Evolutionary conservation across 2,113 vertebrate genomes (phyloP), one percentile per base, ranked within the genome.

Genomic region (Panthera leo): DNA sequence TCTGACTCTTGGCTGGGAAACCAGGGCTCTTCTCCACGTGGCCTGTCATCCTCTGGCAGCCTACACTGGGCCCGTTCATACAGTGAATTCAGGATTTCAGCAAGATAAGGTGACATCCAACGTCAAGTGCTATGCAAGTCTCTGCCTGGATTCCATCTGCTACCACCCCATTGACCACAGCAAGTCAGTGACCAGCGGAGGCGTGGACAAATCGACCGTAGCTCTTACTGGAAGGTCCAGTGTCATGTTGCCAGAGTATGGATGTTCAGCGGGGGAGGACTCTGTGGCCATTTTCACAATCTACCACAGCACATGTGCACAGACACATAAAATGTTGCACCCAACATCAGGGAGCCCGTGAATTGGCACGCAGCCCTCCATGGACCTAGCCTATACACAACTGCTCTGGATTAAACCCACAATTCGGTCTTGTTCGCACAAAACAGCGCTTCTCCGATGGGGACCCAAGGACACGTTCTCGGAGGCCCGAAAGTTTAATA

Each of bases 291-390:
- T 23, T 19, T 27, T 10, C 63, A n/a, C 55, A 4, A 31, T 2
- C 29, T 12, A 36, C 15, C 25, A 3, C 18, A 36, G 71, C 58
- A 82, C 91, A 45, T 0, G 53, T 0, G 5, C 39, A 84, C 39
- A 13, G 21, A 51, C 25, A 29, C 2, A 42, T 12, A 55, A 14
- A 51, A 29, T 3, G 31, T 10, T 5, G 10, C 2, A 8, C 3
- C 4, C 5, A 7, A 29, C 0, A 3, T 25, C 16, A 51, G 15
- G 36, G 31, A 12, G n/a, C 58, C 55, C 6, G 1, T 0, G 5
- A 21, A 67, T 23, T 7, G 29, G 25, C 36, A 15, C 0, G 5
- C 21, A 15, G 73, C 8, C 55, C 13, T 15, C 39, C n/a, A 0
- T 0, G 5, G 70, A 3, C 7, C 34, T 27, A 34, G 61, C 19